A percentile compares a stretch with the other conserved stretches of the same genome.
These are phyloP conservation scores for Yponomeuta malinellus DNA, from an alignment of 2,888 invertebrate genomes.

Conservation along the genomic window DNA sequence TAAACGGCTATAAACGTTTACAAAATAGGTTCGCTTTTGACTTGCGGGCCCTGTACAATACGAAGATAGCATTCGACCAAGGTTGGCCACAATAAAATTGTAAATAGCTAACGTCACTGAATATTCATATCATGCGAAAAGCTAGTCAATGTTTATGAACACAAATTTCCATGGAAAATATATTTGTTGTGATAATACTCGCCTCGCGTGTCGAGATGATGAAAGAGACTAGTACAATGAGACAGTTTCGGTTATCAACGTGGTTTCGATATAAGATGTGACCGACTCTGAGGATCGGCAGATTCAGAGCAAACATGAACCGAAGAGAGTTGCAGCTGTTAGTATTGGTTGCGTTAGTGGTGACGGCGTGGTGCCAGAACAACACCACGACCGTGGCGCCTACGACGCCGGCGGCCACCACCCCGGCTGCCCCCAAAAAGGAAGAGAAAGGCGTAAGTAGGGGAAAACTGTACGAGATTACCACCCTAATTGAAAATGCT, in stretches of 20 bases:
- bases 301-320: constrained; percentile 26
- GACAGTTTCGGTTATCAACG: constrained; percentile 25
- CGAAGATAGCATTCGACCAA: background rate
- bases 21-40: background rate
- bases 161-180: constrained; percentile 4
- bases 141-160: background rate
- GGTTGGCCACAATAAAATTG: background rate
- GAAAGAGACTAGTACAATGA: constrained; percentile 20
- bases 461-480: background rate
- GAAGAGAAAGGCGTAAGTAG: constrained; percentile 14
- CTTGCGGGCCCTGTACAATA: background rate
- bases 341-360: constrained; percentile 21
- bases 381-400: constrained; percentile 16
- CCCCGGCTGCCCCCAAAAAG: constrained; percentile 17
- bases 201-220: constrained; percentile 1
- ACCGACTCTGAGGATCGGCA: constrained; percentile 18
- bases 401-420: constrained; percentile 26
- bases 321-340: constrained; percentile 25
- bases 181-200: constrained; percentile 9
- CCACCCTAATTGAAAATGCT: no score
- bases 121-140: constrained; percentile 6
- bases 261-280: constrained; percentile 20
- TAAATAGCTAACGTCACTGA: background rate
- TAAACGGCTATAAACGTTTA: no score
- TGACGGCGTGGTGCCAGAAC: constrained; percentile 22